Percentiles rank a stretch among this genome's conserved stretches.
These are phyloP conservation scores for Atractosteus spatula DNA, from an alignment of 2,113 vertebrate genomes.

Conservation along the genomic window DNA sequence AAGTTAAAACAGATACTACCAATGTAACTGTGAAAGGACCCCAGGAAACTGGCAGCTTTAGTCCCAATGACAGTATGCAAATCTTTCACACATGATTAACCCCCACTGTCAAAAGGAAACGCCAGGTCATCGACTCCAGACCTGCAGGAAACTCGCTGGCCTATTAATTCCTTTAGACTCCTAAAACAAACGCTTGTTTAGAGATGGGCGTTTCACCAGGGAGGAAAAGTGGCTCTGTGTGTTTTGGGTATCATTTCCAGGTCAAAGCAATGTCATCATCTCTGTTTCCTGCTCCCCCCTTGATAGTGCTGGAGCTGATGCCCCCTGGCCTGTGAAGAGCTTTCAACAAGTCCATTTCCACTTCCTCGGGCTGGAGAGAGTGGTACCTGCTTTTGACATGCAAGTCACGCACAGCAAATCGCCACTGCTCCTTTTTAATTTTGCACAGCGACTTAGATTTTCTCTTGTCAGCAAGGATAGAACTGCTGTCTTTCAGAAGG, in stretches of 20 bases:
- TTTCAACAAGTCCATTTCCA: conserved; percentile 23
- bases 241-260: conserved; percentile 41
- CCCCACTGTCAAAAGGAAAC: conserved; percentile 28
- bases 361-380: conserved; percentile 13
- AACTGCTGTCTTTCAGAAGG: not conserved
- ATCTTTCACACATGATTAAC: not conserved
- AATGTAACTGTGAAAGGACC: too few species aligned
- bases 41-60: not conserved
- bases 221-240: conserved; percentile 13
- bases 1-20: too few species aligned
- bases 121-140: conserved; percentile 26
- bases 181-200: conserved; percentile 25
- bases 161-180: conserved; percentile 8
- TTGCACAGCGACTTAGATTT: not conserved
- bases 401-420: conserved; percentile 31
- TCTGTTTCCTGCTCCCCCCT: conserved; percentile 40
- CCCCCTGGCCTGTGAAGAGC: conserved; percentile 24
- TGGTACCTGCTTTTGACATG: not conserved
- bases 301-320: conserved; percentile 23
- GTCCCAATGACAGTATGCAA: not conserved
- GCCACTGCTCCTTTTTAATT: not conserved
- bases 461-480: not conserved
- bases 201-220: conserved; percentile 26
- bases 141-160: not conserved
- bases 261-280: conserved; percentile 30